Conservation (phyloP, 2,797 vertebrate genomes). For the Gymnopithys bicolor region DNA sequence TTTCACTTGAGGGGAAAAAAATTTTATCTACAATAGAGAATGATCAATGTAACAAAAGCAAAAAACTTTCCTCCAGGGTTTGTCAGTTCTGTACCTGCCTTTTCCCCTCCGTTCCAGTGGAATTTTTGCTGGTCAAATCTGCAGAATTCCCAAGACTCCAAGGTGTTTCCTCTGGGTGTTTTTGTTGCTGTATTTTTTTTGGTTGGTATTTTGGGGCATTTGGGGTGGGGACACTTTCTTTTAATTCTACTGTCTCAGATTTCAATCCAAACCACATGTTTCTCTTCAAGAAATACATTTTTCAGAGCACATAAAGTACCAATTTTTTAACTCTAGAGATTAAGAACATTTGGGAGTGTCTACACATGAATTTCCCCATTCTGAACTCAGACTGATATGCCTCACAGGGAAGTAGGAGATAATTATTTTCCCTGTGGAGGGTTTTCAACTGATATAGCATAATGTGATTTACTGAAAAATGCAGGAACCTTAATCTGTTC, state of each 20-base stretch:
- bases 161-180: neutral
- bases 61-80: neutral
- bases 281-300: neutral
- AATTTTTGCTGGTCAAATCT: neutral
- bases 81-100: neutral
- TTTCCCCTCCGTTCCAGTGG: neutral
- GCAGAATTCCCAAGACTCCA: neutral
- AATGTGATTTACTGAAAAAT: neutral
- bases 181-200: neutral
- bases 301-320: neutral
- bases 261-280: neutral
- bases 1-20: neutral
- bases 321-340: neutral
- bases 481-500: neutral
- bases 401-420: neutral
- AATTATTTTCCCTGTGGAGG: neutral
- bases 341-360: neutral
- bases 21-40: neutral
- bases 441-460: neutral
- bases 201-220: neutral
- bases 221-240: neutral
- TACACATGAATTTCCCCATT: neutral
- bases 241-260: neutral
- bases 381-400: neutral
- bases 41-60: neutral